These are phyloP conservation scores for Physeter macrocephalus DNA, from an alignment of 2,113 vertebrate species.

Conservation along the genomic window DNA sequence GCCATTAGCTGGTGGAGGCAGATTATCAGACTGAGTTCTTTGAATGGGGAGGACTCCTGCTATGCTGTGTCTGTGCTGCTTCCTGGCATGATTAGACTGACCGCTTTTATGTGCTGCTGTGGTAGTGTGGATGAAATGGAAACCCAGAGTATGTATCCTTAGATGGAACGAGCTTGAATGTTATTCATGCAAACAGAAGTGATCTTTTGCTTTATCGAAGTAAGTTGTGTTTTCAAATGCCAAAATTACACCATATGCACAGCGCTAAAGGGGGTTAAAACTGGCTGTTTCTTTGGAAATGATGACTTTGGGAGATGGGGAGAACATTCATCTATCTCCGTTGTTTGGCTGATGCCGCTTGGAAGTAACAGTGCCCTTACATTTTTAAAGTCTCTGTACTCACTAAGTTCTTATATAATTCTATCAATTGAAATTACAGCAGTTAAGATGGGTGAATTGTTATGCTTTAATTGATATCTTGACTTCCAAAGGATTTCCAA, in stretches of 20 bases:
- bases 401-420: slow-evolving; percentile 7
- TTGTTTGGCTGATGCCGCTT: slow-evolving; percentile 43
- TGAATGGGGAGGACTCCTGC: slow-evolving; percentile 96
- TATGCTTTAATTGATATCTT: slow-evolving; percentile 20
- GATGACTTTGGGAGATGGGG: slow-evolving; percentile 49
- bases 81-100: slow-evolving; percentile 91
- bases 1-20: slow-evolving; percentile 95
- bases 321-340: slow-evolving; percentile 12
- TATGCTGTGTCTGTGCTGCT: slow-evolving; percentile 98
- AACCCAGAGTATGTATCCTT: slow-evolving; percentile 95
- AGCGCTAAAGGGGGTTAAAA: slow-evolving; percentile 87
- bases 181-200: slow-evolving; percentile 95
- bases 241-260: slow-evolving; percentile 90
- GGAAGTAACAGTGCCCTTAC: slow-evolving; percentile 55
- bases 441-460: neutral
- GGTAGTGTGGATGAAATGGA: slow-evolving; percentile 93
- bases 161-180: slow-evolving; percentile 93
- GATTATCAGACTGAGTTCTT: slow-evolving; percentile 96
- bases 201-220: slow-evolving; percentile 82
- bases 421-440: neutral
- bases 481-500: slow-evolving; percentile 37
- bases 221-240: slow-evolving; percentile 88
- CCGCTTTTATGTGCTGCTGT: slow-evolving; percentile 92
- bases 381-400: slow-evolving; percentile 60
- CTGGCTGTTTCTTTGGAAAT: slow-evolving; percentile 87